A percentile compares a stretch with the other conserved stretches of the same genome.
Evolutionary conservation across 1,140 invertebrate genomes (phyloP).

Genomic region (Pogonomyrmex californicus): DNA sequence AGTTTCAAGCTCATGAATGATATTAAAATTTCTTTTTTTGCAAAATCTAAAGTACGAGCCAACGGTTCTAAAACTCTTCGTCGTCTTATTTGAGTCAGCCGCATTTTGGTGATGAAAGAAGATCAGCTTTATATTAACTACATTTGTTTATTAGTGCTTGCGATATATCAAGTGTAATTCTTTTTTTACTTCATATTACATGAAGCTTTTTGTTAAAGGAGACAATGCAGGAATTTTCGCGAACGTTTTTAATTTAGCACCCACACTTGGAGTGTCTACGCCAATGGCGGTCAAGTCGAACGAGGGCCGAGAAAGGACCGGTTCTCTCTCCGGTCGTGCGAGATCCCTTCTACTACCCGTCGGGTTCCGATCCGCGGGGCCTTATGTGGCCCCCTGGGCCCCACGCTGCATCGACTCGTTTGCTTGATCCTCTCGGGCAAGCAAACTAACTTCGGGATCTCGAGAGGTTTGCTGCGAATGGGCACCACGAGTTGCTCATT

Average conservation of each 20-base stretch:
- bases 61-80: neutral
- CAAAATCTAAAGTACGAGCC: neutral
- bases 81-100: slow-evolving; percentile 25
- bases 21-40: neutral
- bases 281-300: slow-evolving; percentile 70
- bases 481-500: slow-evolving; percentile 63
- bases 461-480: slow-evolving; percentile 59
- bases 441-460: slow-evolving; percentile 61
- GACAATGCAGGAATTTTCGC: neutral
- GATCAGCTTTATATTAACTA: neutral
- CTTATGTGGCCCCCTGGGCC: slow-evolving; percentile 59
- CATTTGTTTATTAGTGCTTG: neutral
- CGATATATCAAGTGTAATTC: slow-evolving; percentile 2
- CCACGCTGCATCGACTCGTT: slow-evolving; percentile 58
- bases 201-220: slow-evolving; percentile 23
- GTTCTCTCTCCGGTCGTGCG: slow-evolving; percentile 75
- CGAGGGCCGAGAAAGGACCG: slow-evolving; percentile 72
- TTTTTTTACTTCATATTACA: neutral
- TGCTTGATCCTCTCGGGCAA: slow-evolving; percentile 47
- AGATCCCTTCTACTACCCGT: slow-evolving; percentile 67
- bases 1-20: neutral
- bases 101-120: neutral
- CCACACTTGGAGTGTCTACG: slow-evolving; percentile 72
- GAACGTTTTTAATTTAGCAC: slow-evolving; percentile 60
- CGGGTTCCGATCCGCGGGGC: slow-evolving; percentile 53